These are phyloP conservation scores for Xyrauchen texanus DNA, from an alignment of 2,113 vertebrate genomes.

Conservation along the genomic window DNA sequence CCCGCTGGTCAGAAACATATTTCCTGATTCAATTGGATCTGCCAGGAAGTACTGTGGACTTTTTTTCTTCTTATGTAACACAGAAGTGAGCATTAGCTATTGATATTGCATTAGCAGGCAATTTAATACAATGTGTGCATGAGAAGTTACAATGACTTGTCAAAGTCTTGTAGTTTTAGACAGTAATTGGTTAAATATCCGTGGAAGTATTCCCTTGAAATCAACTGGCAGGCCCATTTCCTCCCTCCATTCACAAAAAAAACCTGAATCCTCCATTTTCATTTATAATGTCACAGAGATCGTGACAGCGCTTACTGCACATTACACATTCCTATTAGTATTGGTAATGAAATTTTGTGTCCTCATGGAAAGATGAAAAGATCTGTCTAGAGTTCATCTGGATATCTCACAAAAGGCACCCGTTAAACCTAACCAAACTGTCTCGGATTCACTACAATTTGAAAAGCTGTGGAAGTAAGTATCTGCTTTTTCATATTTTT, in stretches of 20 bases:
- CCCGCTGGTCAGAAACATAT: conserved; percentile 5
- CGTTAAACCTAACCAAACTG: not conserved
- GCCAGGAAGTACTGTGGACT: conserved; percentile 23
- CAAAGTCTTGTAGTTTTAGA: conserved; percentile 58
- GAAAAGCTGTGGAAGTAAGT: not conserved
- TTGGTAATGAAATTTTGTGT: conserved; percentile 69
- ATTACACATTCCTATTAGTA: conserved; percentile 56
- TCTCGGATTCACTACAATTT: conserved; percentile 9
- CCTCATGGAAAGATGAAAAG: conserved; percentile 53
- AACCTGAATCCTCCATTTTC: conserved; percentile 66
- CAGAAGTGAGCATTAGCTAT: conserved; percentile 55
- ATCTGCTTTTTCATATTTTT: conserved; percentile 2
- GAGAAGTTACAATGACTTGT: conserved; percentile 63
- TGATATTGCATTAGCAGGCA: conserved; percentile 58
- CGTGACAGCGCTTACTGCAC: conserved; percentile 53
- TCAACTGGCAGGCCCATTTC: conserved; percentile 66
- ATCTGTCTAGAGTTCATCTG: conserved; percentile 52
- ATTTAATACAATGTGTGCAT: conserved; percentile 61
- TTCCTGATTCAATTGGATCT: conserved; percentile 20
- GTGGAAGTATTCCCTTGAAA: conserved; percentile 68
- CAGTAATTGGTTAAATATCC: conserved; percentile 70
- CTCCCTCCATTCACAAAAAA: conserved; percentile 67
- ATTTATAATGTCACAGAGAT: conserved; percentile 63
- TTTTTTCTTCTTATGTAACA: conserved; percentile 36
- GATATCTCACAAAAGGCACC: conserved; percentile 2